These are phyloP conservation scores for Rhinophrynus dorsalis DNA, from an alignment of 2,797 vertebrate species.

Conservation along the genomic window DNA sequence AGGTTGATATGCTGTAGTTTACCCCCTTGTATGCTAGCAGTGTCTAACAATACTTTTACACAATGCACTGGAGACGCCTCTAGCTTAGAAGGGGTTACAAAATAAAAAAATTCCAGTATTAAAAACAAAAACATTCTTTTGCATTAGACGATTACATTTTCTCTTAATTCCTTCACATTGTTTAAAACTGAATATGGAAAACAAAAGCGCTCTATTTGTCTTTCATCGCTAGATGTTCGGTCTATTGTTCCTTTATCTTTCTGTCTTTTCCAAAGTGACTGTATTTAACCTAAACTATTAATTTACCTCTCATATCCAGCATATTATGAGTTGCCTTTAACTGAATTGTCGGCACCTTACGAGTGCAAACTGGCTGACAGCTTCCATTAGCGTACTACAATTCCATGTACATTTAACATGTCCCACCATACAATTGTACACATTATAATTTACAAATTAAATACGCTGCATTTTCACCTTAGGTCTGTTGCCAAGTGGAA, in stretches of 20 bases:
- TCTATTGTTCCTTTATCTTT: constrained; percentile 57
- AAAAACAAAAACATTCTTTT: too few species aligned
- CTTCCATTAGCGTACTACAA: constrained; percentile 56
- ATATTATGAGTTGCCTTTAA: constrained; percentile 56
- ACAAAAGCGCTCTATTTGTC: constrained; percentile 44
- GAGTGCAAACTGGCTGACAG: constrained; percentile 60
- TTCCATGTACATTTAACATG: constrained; percentile 59
- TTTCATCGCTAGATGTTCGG: constrained; percentile 41
- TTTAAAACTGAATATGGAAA: constrained; percentile 23
- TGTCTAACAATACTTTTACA: too few species aligned
- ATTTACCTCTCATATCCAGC: constrained; percentile 58
- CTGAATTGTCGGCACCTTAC: constrained; percentile 48
- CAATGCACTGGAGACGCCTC: too few species aligned
- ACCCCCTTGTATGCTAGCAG: too few species aligned
- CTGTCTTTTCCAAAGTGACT: constrained; percentile 54
- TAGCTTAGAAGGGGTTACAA: too few species aligned
- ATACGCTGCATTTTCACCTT: constrained; percentile 62
- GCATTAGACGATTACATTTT: background rate
- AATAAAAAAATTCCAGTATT: too few species aligned
- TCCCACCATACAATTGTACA: constrained; percentile 53
- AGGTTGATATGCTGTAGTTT: too few species aligned
- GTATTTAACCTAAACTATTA: constrained; percentile 59
- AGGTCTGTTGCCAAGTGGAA: constrained; percentile 66
- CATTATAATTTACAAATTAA: constrained; percentile 69
- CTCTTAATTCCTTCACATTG: constrained; percentile 18